Conservation (phyloP, 2,797 vertebrate species). For the Syncerus caffer region DNA sequence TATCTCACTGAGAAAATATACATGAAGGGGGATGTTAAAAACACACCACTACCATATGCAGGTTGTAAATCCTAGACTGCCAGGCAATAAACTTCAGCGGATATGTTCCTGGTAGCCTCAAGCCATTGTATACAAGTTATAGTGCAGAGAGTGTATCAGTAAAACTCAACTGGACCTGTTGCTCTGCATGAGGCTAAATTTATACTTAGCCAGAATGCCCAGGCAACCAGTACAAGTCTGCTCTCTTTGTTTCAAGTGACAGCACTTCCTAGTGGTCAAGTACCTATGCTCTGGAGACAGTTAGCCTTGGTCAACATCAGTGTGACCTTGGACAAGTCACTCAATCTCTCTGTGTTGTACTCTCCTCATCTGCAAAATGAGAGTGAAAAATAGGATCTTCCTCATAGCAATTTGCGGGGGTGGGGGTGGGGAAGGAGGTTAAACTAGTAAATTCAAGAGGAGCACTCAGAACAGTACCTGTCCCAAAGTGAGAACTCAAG, state of each 20-base stretch:
- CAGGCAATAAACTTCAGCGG: slow-evolving; percentile 67
- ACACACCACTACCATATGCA: slow-evolving; percentile 66
- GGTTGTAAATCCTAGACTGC: slow-evolving; percentile 70
- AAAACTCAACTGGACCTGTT: slow-evolving; percentile 69
- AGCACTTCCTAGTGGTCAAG: not conserved
- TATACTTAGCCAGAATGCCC: slow-evolving; percentile 46
- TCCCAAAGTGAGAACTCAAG: not conserved
- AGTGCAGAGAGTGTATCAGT: slow-evolving; percentile 59
- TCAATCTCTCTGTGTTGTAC: not conserved
- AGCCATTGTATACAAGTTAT: slow-evolving; percentile 68
- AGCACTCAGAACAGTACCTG: not conserved
- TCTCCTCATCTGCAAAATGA: not conserved
- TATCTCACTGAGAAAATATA: slow-evolving; percentile 68
- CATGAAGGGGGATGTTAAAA: slow-evolving; percentile 62
- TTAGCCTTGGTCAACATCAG: not conserved
- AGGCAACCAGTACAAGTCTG: not conserved
- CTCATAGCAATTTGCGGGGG: not conserved
- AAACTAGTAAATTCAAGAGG: not conserved
- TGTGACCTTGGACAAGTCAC: not conserved
- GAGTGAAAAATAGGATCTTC: not conserved
- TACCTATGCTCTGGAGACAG: not conserved
- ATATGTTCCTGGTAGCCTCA: slow-evolving; percentile 60
- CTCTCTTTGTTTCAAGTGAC: slow-evolving; percentile 46
- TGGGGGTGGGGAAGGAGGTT: not conserved
- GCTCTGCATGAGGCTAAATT: slow-evolving; percentile 58